Base-by-base conservation (phyloP, 2,888 invertebrate genomes). In the Gisinianus flammeolus region DNA sequence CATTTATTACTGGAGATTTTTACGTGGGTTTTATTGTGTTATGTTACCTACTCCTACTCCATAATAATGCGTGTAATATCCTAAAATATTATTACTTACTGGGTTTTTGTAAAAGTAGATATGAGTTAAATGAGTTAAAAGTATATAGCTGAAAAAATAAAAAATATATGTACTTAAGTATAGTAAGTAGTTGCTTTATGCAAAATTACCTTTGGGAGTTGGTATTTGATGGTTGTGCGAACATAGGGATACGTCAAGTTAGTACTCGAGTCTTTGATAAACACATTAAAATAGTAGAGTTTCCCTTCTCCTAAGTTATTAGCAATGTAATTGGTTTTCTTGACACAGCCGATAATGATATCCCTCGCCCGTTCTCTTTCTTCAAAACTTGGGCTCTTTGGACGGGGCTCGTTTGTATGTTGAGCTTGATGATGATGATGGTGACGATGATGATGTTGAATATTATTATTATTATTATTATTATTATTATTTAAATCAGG, bases 231-330 rank as follows among this genome's bases (percentile, higher is more conserved):
- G 5, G 86, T 86, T 1, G 87, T 86, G 8, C 88, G 88, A n/a
- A 87, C 88, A 82, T 89, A 90, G 0, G 88, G 87, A 79, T 89
- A 88, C 19, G 89, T 89, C 44, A 89, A 86, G 81, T 90, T 89
- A 5, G 89, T 89, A 62, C 87, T 86, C 66, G 85, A 87, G 83
- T 90, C 89, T 28, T 89, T 87, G 2, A 89, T 89, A 85, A 90
- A 91, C 24, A 91, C 87, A 85, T 90, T 89, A 76, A 90, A 88
- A 85, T 87, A 89, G 85, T 91, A 91, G 31, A 86, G 85, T 81
- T 85, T 87, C 24, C 88, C 89, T 33, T 88, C 87, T 76, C 87
- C 86, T 28, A 90, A 85, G 79, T 88, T 87, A 56, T 87, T 86
- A 77, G 90, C 86, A 12, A 88, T 88, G 85, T 88, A 89, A 82